These are phyloP conservation scores for Papio anubis DNA, from an alignment of 2,113 vertebrate species.

Conservation along the genomic window DNA sequence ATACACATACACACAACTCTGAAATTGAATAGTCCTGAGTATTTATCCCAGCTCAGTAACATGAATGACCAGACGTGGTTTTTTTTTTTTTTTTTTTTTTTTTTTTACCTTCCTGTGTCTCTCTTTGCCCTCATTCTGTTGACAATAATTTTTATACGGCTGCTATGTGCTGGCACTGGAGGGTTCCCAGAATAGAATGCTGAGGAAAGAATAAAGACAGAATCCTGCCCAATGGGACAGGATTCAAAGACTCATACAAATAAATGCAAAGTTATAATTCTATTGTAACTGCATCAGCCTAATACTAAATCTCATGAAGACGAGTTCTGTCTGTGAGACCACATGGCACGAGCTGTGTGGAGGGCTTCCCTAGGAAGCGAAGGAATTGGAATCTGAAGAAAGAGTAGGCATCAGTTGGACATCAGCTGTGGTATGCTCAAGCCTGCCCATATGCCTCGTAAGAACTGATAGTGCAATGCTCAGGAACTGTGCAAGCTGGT, in stretches of 20 bases:
- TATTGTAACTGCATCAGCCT: no score
- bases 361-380: background rate
- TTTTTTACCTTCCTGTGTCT: no score
- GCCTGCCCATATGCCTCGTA: accelerated
- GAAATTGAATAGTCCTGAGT: background rate
- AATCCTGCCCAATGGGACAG: background rate
- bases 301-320: no score
- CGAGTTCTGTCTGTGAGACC: accelerated
- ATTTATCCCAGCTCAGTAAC: background rate
- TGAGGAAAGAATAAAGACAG: background rate
- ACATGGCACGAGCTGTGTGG: accelerated
- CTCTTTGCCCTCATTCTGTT: background rate
- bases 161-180: background rate
- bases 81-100: no score
- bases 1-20: background rate
- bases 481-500: background rate
- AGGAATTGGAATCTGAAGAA: background rate
- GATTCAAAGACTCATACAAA: background rate
- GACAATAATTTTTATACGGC: background rate
- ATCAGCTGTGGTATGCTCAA: background rate
- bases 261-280: background rate
- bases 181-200: background rate
- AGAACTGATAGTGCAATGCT: background rate
- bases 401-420: accelerated
- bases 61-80: background rate